Evolutionary conservation across 2,113 vertebrate genomes (phyloP), one percentile per base, ranked within the genome.

Genomic region (Seriola quinqueradiata): DNA sequence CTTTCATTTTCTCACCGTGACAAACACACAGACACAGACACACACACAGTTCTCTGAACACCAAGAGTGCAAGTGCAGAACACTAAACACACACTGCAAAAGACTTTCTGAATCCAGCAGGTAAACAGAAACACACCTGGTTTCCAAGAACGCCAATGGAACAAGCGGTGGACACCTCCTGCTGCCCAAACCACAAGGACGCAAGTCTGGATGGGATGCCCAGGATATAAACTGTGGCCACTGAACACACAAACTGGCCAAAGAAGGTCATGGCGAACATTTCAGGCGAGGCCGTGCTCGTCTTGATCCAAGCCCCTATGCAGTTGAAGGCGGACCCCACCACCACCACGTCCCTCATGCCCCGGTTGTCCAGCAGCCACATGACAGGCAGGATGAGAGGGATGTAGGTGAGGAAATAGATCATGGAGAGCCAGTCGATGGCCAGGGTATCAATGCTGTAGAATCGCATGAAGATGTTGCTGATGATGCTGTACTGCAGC

Each of bases 351-450:
- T 96, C 74, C 48, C 97, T 95, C 38, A 97, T 81, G 4, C 97
- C 97, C 1, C 83, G 93, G 13, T 87, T 95, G 87, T 92, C 77
- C 0, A 93, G 85, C 66, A 89, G 34, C 91, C 96, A 97, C 67
- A 91, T 94, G 13, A 97, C 95, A 0, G 97, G 97, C 88, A 97
- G 94, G 19, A 99, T 96, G 48, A 97, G 89, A 1, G 96, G 96
- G 84, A 98, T 96, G 91, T 98, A 98, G 76, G 93, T 76, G 64
- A 98, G 34, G 93, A 96, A 96, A 83, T 97, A 98, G 89, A 96
- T 93, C 96, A 98, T 96, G 88, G 97, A 96, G 25, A 99, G 95
- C 96, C 97, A 98, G 93, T 98, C 96, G 3, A 97, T 93, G 76
- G 95, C 90, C 16, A 97, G 92, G 44, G 91, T 0, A 44, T 64